These are phyloP conservation scores for Myotis lucifugus DNA, from an alignment of 2,113 vertebrate genomes.

Conservation along the genomic window DNA sequence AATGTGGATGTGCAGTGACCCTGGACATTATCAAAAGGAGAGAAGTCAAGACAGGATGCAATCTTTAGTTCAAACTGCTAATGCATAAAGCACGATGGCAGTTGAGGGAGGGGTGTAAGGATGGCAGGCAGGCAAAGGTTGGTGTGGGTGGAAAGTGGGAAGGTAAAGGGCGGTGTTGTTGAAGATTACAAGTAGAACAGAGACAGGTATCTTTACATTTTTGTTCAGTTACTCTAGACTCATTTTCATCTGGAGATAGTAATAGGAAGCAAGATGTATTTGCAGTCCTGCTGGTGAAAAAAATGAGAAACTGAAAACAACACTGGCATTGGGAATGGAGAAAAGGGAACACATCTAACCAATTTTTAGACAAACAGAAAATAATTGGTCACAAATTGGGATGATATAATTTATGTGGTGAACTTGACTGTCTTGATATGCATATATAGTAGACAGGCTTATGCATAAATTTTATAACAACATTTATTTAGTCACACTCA, in stretches of 20 bases:
- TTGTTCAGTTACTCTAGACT: neutral
- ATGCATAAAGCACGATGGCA: no score
- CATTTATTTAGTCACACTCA: neutral
- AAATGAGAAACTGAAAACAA: neutral
- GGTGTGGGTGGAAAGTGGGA: accelerated
- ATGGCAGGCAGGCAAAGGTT: accelerated
- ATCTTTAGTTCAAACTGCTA: neutral
- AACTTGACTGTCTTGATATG: neutral
- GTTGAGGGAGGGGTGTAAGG: accelerated
- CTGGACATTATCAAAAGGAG: neutral
- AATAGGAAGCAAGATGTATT: neutral
- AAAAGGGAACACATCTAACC: neutral
- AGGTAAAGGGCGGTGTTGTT: accelerated
- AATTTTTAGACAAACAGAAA: neutral
- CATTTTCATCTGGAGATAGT: neutral
- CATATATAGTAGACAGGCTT: neutral
- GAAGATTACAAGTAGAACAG: neutral
- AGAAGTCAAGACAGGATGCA: neutral
- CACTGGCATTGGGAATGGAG: neutral
- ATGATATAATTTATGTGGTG: neutral
- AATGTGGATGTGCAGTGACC: neutral
- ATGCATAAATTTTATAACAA: neutral
- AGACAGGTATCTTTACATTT: neutral
- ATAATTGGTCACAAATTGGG: neutral
- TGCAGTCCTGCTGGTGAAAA: neutral